Percentiles rank a stretch among this genome's conserved stretches.
Evolutionary conservation across 2,113 vertebrate species (phyloP).

Genomic region (Rutilus rutilus): DNA sequence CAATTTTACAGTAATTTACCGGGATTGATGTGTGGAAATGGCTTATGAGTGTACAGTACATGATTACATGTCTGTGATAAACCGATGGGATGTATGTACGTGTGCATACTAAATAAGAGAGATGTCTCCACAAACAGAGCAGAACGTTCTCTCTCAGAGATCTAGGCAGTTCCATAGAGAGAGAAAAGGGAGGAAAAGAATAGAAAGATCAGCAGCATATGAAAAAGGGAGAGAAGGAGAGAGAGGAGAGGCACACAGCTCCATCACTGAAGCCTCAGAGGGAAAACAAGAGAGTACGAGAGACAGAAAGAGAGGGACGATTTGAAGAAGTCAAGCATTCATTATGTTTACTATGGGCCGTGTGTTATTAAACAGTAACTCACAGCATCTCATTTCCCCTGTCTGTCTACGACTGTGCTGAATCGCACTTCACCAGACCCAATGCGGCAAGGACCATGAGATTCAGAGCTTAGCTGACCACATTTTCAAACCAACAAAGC

Average conservation of each 20-base stretch:
- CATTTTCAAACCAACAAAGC: conserved; percentile 62
- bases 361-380: conserved; percentile 56
- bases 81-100: not conserved
- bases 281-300: conserved; percentile 29
- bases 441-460: not conserved
- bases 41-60: not conserved
- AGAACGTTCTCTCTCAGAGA: conserved; percentile 6
- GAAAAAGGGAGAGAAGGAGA: conserved; percentile 33
- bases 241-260: conserved; percentile 9
- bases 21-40: too few species aligned
- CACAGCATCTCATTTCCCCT: conserved; percentile 25
- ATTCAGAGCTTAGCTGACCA: conserved; percentile 52
- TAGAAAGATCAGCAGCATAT: conserved; percentile 69
- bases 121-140: conserved; percentile 3
- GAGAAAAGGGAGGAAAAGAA: conserved; percentile 52
- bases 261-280: conserved; percentile 26
- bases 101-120: conserved; percentile 31
- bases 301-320: conserved; percentile 35
- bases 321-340: conserved; percentile 57
- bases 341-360: conserved; percentile 72
- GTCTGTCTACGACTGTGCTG: conserved; percentile 58
- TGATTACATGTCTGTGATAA: not conserved
- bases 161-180: conserved; percentile 34
- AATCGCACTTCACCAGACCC: conserved; percentile 49
- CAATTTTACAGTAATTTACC: too few species aligned